Base-by-base conservation (phyloP, 2,113 vertebrate species). In the Bubalus kerabau region DNA sequence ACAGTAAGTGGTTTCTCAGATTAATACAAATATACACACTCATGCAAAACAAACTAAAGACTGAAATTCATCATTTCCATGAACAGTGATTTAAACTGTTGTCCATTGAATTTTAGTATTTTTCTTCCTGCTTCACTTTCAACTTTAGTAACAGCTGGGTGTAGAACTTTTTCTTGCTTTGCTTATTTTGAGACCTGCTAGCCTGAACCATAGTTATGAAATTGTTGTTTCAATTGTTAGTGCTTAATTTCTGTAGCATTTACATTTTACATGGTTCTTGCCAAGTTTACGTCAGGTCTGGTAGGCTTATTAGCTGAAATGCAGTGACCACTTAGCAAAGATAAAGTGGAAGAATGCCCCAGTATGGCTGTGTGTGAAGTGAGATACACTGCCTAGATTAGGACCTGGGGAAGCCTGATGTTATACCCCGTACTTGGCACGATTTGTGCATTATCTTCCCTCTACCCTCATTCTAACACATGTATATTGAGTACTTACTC, bases 111-210 rank as follows among this genome's bases (percentile, higher is more conserved):
- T 78, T 57, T 89, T 67, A 8, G 1, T 94, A 67, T 67, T 87
- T 95, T n/a, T 57, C 36, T 78, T 80, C 19, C 28, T 64, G 24
- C 9, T 85, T 93, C 83, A 83, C 67, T 94, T 90, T 94, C 26
- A 85, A 43, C 76, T 89, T 91, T 81, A 28, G 24, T 81, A 26
- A 56, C 6, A 90, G 71, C 13, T 71, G 7, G 74, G 4, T 87
- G 2, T 89, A 50, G 92, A 67, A 32, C 60, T 43, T 90, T 71
- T 90, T 67, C n/a, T 24, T 67, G 36, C 9, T 85, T 83, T 71
- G 87, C 94, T 96, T 74, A 91, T 92, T 96, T 95, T 60, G 81
- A 90, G 90, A 93, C n/a, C 88, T 96, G 16, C 5, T 52, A 62
- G 64, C 76, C 52, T 85, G 11, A 91, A 81, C 13, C 15, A 43